A percentile compares a stretch with the other conserved stretches of the same genome.
Evolutionary conservation across 1,140 invertebrate genomes (phyloP).

Genomic region (Pachypsylla venusta): DNA sequence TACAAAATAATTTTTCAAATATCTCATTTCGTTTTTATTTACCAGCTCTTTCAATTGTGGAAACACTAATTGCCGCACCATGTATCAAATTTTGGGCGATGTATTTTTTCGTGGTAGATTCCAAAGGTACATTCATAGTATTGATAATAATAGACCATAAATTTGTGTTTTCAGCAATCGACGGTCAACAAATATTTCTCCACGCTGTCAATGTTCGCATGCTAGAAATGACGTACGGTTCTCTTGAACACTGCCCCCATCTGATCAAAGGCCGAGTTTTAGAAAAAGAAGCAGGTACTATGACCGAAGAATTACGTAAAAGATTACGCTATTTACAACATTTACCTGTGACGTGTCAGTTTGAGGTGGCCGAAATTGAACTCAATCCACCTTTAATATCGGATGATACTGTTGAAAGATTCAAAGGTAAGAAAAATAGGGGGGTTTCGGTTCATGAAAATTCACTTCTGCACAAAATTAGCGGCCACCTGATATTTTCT

Average conservation of each 20-base stretch:
- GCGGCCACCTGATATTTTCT: no score
- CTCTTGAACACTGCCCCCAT: slow-evolving; percentile 59
- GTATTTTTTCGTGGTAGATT: no score
- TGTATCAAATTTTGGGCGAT: no score
- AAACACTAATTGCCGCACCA: no score
- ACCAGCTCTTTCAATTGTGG: no score
- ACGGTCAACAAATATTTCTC: slow-evolving; percentile 85
- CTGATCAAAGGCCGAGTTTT: slow-evolving; percentile 55
- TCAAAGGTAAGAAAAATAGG: slow-evolving; percentile 43
- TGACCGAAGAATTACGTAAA: slow-evolving; percentile 61
- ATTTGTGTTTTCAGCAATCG: slow-evolving; percentile 42
- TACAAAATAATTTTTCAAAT: no score
- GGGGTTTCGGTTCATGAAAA: no score
- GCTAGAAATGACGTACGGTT: slow-evolving; percentile 71
- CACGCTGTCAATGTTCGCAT: slow-evolving; percentile 83
- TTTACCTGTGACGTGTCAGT: slow-evolving; percentile 75
- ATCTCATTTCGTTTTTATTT: no score
- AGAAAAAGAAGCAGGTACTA: slow-evolving; percentile 67
- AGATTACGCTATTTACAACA: slow-evolving; percentile 71
- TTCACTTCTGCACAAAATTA: no score
- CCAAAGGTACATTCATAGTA: no score
- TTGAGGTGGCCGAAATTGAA: slow-evolving; percentile 77
- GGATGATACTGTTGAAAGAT: slow-evolving; percentile 43
- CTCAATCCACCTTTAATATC: slow-evolving; percentile 55
- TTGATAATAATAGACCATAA: no score